Evolutionary conservation across 2,797 vertebrate species (phyloP).

Genomic region (Hyperoplus immaculatus): DNA sequence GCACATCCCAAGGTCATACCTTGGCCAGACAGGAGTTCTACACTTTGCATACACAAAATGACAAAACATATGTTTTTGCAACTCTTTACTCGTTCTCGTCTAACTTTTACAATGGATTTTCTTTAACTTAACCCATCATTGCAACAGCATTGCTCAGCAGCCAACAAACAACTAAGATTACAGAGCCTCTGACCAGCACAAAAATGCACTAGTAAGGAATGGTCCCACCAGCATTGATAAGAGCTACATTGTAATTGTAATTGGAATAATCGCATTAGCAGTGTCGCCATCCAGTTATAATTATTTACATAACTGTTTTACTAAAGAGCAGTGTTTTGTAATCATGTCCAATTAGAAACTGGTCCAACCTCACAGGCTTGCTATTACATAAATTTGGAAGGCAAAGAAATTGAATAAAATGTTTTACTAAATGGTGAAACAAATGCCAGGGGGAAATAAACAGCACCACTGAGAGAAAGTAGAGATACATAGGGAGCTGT

Average conservation of each 20-base stretch:
- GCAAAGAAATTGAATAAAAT: background rate
- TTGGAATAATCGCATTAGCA: background rate
- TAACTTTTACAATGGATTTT: no score
- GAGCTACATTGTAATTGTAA: background rate
- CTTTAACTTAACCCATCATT: background rate
- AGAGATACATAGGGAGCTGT: no score
- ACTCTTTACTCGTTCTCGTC: no score
- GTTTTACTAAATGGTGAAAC: background rate
- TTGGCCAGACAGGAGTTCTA: no score
- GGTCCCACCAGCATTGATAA: background rate
- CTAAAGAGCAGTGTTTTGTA: no score
- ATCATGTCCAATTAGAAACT: background rate
- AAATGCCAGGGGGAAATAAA: background rate
- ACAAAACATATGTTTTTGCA: no score
- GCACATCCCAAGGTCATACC: no score
- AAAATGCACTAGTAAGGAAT: background rate
- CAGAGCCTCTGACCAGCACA: background rate
- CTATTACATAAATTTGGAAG: no score
- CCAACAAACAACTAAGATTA: background rate
- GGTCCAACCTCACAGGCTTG: background rate
- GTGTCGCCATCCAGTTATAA: background rate
- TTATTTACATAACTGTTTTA: background rate
- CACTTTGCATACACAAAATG: no score
- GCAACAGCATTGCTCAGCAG: background rate
- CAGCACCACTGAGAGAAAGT: background rate